Base-by-base conservation (phyloP, 2,113 vertebrate species). In the Phyllostomus discolor region DNA sequence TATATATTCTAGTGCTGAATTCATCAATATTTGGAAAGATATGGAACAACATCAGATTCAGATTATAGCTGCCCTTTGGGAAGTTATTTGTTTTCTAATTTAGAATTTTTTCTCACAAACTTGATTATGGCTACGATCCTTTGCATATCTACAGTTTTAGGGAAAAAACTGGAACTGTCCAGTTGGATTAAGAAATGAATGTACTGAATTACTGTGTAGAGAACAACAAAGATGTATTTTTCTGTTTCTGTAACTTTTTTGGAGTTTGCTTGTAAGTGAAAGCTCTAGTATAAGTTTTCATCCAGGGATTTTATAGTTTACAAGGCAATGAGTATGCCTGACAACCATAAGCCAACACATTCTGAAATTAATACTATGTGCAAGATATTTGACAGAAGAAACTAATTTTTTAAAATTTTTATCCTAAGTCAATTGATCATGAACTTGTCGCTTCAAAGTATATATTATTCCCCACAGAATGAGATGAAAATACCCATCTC, bases 21-120 rank as follows among this genome's bases (percentile, higher is more conserved):
- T 84, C 50, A 84, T 70, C 41, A 76, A 28, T 91, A 94, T 79
- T 84, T 88, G 28, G 48, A 91, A 95, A 88, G 35, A 38, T 35
- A 1, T 31, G 12, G 59, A 78, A 88, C 69, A 90, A 80, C 83
- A 88, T 38, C 48, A 80, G 19, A 26, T 66, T 66, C 57, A 73
- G 19, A 91, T 80, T 88, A 78, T 7, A 96, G 12, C 7, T 50
- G 43, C 2, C 15, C 7, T 82, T n/a, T 6, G 76, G 43, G 50
- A 84, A 90, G 59, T 79, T 41, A 73, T 52, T 57, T 64, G 31
- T 87, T 81, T 82, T 81, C 57, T 79, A 81, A 85, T 67, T 73
- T 83, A 62, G 80, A 95, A 69, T 67, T 90, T 5, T 6, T 82
- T 67, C 31, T 86, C 41, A 69, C 38, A 62, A 92, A 70, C 24